These are phyloP conservation scores for Ericerus pela DNA, from an alignment of 1,140 invertebrate species.

Conservation along the genomic window DNA sequence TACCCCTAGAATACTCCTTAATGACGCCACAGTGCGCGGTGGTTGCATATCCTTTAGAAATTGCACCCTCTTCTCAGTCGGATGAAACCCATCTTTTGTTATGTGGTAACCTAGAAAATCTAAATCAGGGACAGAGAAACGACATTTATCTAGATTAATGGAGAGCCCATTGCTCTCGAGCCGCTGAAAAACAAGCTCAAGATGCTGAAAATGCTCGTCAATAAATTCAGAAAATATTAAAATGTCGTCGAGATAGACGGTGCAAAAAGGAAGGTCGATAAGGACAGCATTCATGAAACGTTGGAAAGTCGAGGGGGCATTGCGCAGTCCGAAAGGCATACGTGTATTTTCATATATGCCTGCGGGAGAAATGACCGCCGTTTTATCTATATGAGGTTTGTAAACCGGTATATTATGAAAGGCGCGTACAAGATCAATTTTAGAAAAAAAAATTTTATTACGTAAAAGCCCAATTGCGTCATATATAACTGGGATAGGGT, in stretches of 20 bases:
- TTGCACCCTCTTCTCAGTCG: conserved; percentile 19
- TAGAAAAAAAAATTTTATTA: conserved; percentile 31
- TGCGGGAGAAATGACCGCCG: conserved; percentile 22
- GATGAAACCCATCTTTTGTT: conserved; percentile 21
- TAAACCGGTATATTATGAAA: conserved; percentile 34
- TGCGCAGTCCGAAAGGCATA: conserved; percentile 31
- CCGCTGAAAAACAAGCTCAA: conserved; percentile 20
- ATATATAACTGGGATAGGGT: conserved; percentile 28
- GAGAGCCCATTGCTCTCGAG: conserved; percentile 23
- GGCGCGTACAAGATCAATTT: conserved; percentile 33
- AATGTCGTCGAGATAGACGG: conserved; percentile 29
- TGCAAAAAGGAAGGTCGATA: conserved; percentile 24
- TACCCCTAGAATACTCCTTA: conserved; percentile 27
- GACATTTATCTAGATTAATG: conserved; percentile 27
- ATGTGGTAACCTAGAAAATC: conserved; percentile 28
- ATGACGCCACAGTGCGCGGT: conserved; percentile 19
- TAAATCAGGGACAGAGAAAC: conserved; percentile 24
- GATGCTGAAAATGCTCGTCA: neutral
- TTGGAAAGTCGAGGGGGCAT: conserved; percentile 33
- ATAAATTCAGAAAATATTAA: conserved; percentile 27
- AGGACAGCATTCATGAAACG: conserved; percentile 35
- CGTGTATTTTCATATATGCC: conserved; percentile 19
- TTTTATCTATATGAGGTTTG: conserved; percentile 28
- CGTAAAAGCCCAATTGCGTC: conserved; percentile 28
- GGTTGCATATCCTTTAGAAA: conserved; percentile 22